Conservation (phyloP, 2,797 vertebrate genomes). For the Anas georgica region DNA sequence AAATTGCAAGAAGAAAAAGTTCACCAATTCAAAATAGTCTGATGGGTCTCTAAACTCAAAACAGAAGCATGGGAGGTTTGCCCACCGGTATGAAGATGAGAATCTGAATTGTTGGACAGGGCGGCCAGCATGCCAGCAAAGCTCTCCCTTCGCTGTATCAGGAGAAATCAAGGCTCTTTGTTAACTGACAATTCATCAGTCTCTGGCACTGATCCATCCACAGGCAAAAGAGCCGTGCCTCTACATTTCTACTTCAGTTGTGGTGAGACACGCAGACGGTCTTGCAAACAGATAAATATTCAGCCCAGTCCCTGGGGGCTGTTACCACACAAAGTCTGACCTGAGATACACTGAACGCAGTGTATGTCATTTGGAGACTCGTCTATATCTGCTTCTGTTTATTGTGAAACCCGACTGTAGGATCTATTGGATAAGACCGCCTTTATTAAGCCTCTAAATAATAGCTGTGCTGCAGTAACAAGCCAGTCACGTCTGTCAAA, state of each 20-base stretch:
- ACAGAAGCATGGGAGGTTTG: conserved; percentile 48
- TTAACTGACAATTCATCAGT: background rate
- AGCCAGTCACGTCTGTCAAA: background rate
- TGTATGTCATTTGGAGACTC: background rate
- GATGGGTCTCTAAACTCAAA: conserved; percentile 41
- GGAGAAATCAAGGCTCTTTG: background rate
- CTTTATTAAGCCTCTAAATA: conserved; percentile 24
- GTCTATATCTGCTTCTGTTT: conserved; percentile 8
- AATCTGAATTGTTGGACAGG: background rate
- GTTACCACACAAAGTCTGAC: background rate
- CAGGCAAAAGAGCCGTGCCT: background rate
- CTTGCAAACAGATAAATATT: background rate
- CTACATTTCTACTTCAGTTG: background rate
- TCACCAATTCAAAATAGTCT: conserved; percentile 25
- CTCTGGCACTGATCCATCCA: background rate
- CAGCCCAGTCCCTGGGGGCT: background rate
- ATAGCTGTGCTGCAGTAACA: conserved; percentile 12
- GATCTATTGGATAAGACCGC: background rate
- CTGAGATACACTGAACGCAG: background rate
- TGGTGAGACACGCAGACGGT: background rate
- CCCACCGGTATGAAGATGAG: background rate
- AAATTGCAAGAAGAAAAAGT: conserved; percentile 27
- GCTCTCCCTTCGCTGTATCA: background rate
- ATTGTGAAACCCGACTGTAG: background rate
- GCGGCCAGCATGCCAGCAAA: background rate